Base-by-base conservation (phyloP, 2,888 invertebrate genomes). In the Ormia ochracea region DNA sequence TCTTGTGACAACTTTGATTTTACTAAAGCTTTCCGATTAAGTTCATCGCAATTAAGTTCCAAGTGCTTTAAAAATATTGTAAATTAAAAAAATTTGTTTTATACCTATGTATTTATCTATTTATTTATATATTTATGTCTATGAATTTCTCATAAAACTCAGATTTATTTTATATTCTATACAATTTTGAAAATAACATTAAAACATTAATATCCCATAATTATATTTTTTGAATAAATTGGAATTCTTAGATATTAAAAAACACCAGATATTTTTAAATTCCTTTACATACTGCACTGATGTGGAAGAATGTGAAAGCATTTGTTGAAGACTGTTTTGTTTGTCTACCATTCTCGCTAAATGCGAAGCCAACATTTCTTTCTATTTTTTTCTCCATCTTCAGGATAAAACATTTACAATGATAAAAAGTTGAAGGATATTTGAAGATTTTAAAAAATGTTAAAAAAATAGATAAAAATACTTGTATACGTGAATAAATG, bases 281-380 rank as follows among this genome's bases (percentile, higher is more conserved):
- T 21, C 10, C 3, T 3, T 59, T n/a, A 21, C 14, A 52, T 31
- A 26, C 10, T 12, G 41, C 12, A 31, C 48, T 19, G 17, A 68
- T 31, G 48, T 43, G 7, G 33, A 63, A 56, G 26, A 10, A 17
- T 31, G 41, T 23, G 1, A 61, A 45, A n/a, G n/a, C 23, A 63
- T 23, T 73, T 61, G 31, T 54, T 45, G 63, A 54, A 54, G 52
- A n/a, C 31, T 66, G 14, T 56, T 50, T 61, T 58, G 50, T 58
- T 59, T 66, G 59, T 63, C 68, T 73, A 52, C 36, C 72, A 76
- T 68, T 72, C 76, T 73, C 76, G 76, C 80, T 65, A 50, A 68
- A 59, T 68, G 48, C 48, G 41, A 66, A 59, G 52, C 19, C 36
- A 56, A 31, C 48, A 52, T 45, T 56, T 68, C 36, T 5, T 61